These are phyloP conservation scores for Polydrusus cervinus DNA, from an alignment of 2,888 invertebrate species.

Conservation along the genomic window DNA sequence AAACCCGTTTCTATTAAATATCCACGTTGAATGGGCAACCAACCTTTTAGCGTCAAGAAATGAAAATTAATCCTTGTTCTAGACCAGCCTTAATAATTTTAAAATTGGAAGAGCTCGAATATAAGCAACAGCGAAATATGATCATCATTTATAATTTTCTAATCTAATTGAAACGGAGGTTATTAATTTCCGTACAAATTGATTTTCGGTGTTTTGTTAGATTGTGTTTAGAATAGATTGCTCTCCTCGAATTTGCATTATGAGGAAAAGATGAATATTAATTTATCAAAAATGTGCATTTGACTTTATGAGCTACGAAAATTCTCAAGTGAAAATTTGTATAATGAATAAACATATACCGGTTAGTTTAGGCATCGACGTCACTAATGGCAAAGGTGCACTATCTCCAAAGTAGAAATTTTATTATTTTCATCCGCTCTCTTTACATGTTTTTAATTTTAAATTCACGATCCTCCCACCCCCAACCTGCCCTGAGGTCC, in stretches of 20 bases:
- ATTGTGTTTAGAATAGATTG: conserved; percentile 1
- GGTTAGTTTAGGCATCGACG: too few relatives aligned
- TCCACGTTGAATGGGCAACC: background rate
- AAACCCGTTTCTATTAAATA: background rate
- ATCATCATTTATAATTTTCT: conserved; percentile 27
- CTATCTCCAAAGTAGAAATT: too few relatives aligned
- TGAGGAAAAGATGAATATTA: too few relatives aligned
- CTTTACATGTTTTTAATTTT: background rate
- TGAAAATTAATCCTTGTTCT: conserved; percentile 4
- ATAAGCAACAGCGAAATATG: conserved; percentile 14
- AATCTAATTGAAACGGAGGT: conserved; percentile 19
- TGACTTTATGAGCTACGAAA: background rate
- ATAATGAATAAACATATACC: too few relatives aligned
- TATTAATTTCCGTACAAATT: conserved; percentile 27
- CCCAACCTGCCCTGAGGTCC: background rate
- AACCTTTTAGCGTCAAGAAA: background rate
- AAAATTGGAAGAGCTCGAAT: background rate
- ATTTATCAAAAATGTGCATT: too few relatives aligned
- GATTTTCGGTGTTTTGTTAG: conserved; percentile 6
- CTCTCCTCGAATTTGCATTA: background rate
- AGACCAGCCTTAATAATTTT: conserved; percentile 4
- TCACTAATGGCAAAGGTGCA: too few relatives aligned
- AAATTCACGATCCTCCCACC: background rate
- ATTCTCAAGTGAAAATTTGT: background rate
- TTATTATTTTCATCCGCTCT: background rate